A percentile compares a stretch with the other conserved stretches of the same genome.
These are phyloP conservation scores for Anoplopoma fimbria DNA, from an alignment of 2,113 vertebrate species.

Conservation along the genomic window DNA sequence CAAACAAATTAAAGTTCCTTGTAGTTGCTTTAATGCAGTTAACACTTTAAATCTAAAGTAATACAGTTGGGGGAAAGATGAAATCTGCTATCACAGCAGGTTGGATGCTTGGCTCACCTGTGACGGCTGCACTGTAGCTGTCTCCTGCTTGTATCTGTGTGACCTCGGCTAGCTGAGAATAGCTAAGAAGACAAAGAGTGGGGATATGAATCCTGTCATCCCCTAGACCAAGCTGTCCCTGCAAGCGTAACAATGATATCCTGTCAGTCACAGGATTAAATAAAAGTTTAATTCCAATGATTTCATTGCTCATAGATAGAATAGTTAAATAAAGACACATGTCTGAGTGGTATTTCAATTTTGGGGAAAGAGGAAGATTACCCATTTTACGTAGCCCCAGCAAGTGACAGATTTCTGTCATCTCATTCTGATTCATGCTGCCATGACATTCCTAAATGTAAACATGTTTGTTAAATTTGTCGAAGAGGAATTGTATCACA, in stretches of 20 bases:
- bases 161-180: slow-evolving; percentile 40
- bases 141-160: slow-evolving; percentile 57
- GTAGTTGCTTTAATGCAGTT: not conserved
- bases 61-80: not conserved
- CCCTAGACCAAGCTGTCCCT: slow-evolving; percentile 73
- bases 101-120: slow-evolving; percentile 53
- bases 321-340: slow-evolving; percentile 40
- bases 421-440: slow-evolving; percentile 28
- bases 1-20: not conserved
- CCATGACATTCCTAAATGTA: slow-evolving; percentile 40
- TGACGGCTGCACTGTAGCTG: slow-evolving; percentile 65
- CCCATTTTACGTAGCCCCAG: slow-evolving; percentile 21
- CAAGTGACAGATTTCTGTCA: slow-evolving; percentile 12
- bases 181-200: slow-evolving; percentile 52
- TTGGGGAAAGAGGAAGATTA: slow-evolving; percentile 27
- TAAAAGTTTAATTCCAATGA: slow-evolving; percentile 55
- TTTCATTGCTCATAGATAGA: slow-evolving; percentile 26
- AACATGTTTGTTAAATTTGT: slow-evolving; percentile 68
- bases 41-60: slow-evolving; percentile 3
- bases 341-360: slow-evolving; percentile 48
- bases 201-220: slow-evolving; percentile 44
- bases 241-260: slow-evolving; percentile 39
- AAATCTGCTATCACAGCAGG: not conserved
- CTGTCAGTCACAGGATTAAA: slow-evolving; percentile 47
- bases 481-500: slow-evolving; percentile 72